phyloP scores from a whole-genome alignment of 2,888 invertebrate genomes.

The Leistus spinibarbis region DNA sequence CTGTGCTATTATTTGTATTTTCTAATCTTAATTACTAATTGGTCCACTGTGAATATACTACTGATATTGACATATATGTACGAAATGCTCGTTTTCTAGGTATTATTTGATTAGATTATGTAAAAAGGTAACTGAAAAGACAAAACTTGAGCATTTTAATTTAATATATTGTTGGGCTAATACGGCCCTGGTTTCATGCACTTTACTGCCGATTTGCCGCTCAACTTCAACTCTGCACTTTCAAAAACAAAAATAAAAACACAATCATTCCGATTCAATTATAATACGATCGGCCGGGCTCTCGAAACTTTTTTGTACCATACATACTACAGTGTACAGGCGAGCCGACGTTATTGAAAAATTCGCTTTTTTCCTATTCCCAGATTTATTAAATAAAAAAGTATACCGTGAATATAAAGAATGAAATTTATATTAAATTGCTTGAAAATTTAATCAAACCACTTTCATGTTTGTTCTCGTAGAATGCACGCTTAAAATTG shows the following conservation, averaged over 20 bases:
- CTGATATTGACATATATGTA: too few species aligned
- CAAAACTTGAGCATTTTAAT: too few species aligned
- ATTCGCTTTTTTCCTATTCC: too few species aligned
- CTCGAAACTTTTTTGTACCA: background rate
- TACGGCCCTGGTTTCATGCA: background rate
- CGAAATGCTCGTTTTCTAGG: too few species aligned
- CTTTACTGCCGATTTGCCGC: slow-evolving; percentile 11
- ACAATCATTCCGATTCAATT: slow-evolving; percentile 29
- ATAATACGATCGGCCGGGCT: slow-evolving; percentile 17
- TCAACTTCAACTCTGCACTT: slow-evolving; percentile 7
- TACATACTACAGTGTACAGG: background rate
- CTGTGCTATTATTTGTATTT: too few species aligned
- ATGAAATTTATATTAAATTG: background rate
- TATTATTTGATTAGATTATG: too few species aligned
- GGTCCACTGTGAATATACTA: too few species aligned
- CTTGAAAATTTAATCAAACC: background rate
- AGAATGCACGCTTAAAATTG: too few species aligned
- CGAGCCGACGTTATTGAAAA: background rate
- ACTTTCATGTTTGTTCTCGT: too few species aligned
- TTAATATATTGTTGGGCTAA: background rate
- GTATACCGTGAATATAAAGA: background rate
- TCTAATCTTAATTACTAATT: too few species aligned
- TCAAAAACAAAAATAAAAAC: slow-evolving; percentile 21
- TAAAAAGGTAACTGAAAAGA: too few species aligned
- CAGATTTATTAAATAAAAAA: too few species aligned